Conservation (phyloP, 2,113 vertebrate species). For the Coreoperca whiteheadi region DNA sequence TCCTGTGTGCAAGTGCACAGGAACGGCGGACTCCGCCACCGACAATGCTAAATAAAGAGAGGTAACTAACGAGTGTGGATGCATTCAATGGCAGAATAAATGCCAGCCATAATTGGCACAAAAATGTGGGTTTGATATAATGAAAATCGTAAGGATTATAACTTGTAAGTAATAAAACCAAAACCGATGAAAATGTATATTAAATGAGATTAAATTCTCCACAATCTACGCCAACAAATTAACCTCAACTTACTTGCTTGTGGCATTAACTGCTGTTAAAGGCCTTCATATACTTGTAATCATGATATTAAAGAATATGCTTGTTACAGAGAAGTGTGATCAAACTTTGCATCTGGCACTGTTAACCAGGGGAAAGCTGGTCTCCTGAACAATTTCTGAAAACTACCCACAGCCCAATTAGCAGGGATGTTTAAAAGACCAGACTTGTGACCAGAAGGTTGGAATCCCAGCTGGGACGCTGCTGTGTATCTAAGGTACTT, state of each 20-base stretch:
- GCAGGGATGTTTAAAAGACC: slow-evolving; percentile 82
- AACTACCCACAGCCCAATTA: slow-evolving; percentile 83
- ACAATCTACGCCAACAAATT: neutral
- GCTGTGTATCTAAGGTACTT: slow-evolving; percentile 80
- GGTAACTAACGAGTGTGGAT: neutral
- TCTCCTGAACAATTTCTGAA: slow-evolving; percentile 68
- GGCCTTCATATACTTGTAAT: neutral
- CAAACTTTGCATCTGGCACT: slow-evolving; percentile 51
- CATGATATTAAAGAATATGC: slow-evolving; percentile 3
- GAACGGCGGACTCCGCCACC: neutral
- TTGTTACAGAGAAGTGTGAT: slow-evolving; percentile 31
- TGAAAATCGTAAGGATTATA: neutral
- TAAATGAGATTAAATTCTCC: neutral
- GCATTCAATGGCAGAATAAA: neutral
- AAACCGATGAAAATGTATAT: neutral
- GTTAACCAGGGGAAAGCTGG: slow-evolving; percentile 59
- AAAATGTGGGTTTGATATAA: neutral
- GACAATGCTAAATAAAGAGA: neutral
- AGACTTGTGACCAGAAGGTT: slow-evolving; percentile 86
- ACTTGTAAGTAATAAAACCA: neutral
- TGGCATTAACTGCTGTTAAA: neutral
- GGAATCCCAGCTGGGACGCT: slow-evolving; percentile 81
- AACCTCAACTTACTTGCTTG: neutral
- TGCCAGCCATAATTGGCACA: neutral
- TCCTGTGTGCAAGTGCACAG: neutral